Conservation (phyloP, 2,888 invertebrate genomes). For the Onthophagus sagittarius region DNA sequence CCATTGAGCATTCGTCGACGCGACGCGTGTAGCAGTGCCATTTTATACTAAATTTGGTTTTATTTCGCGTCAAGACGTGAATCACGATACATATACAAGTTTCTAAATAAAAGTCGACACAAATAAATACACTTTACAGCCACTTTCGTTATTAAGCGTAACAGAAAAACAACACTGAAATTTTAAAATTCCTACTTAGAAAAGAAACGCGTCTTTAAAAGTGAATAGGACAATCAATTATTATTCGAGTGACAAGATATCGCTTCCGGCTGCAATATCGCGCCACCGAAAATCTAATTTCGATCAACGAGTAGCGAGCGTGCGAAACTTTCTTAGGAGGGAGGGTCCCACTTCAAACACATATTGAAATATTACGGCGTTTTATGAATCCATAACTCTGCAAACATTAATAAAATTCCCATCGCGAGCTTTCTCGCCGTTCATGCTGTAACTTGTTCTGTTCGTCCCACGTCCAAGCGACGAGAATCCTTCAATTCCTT, state of each 20-base stretch:
- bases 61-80: background rate
- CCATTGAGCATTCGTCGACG: constrained; percentile 2
- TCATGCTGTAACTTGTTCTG: background rate
- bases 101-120: background rate
- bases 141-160: no score
- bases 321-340: background rate
- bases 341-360: constrained; percentile 8
- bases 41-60: background rate
- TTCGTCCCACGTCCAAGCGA: background rate
- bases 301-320: background rate
- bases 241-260: background rate
- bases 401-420: constrained; percentile 11
- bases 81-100: background rate
- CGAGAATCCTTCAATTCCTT: background rate
- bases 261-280: background rate
- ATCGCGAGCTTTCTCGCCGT: background rate
- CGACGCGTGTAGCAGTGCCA: background rate
- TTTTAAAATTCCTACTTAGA: no score
- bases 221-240: background rate
- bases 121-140: background rate
- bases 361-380: constrained; percentile 8
- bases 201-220: no score
- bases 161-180: no score
- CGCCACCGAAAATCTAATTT: background rate
- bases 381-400: constrained; percentile 12